Evolutionary conservation across 2,797 vertebrate species (phyloP), one percentile per base, ranked within the genome.

Genomic region (Peromyscus melanophrys): DNA sequence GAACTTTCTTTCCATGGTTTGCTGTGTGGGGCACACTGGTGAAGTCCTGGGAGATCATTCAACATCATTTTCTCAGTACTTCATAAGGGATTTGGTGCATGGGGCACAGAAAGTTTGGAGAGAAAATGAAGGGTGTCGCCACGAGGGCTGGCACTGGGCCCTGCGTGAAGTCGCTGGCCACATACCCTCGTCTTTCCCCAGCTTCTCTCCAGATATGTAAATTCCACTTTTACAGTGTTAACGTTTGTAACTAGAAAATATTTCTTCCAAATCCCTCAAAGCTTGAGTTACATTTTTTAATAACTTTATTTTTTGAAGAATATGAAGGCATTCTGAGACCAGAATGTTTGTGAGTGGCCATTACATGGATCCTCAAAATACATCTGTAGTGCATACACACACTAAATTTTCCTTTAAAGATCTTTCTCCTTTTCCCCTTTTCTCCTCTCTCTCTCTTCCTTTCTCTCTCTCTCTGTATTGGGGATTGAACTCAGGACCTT

Each of bases 221-320:
- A 92, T 73, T 59, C 55, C 88, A 90, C 52, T n/a, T 0, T 77
- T 40, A 61, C 31, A 40, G 31, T 59, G 52, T 67, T 82, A 89
- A 65, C 49, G 75, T n/a, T 75, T 55, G 37, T 14, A 37, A 31
- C 40, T 17, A 76, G 55, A 63, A 43, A 94, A 63, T 37, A 59
- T 89, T 89, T 89, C 93, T 94, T 95, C 73, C 71, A 86, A 59
- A 65, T 85, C 8, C 71, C 84, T 55, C 29, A 37, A 90, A 95
- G 43, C 73, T 69, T 55, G 43, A 73, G 34, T 78, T 71, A 57
- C 4, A 29, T 86, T 77, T 97, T 97, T 43, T 55, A 76, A 43
- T 75, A 75, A 73, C 34, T 57, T 37, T 55, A 71, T 40, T 75
- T 75, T 88, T 75, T 59, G 19, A 75, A 75, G 52, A 75, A 11